Evolutionary conservation across 2,888 invertebrate species (phyloP).

Genomic region (Drosophila colorata): DNA sequence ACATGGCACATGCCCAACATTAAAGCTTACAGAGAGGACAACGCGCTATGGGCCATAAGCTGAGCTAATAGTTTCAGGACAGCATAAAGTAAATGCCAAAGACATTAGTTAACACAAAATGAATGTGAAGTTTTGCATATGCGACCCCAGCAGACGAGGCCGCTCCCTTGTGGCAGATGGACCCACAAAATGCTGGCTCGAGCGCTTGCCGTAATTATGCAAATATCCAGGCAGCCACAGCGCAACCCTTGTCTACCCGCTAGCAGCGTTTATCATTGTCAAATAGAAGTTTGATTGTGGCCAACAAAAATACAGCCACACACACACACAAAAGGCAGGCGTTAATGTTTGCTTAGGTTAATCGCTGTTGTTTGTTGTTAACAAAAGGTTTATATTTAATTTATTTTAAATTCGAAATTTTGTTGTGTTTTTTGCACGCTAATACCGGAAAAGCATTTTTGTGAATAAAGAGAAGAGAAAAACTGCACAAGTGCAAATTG

Average conservation of each 20-base stretch:
- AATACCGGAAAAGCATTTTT: constrained; percentile 30
- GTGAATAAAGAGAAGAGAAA: constrained; percentile 5
- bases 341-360: constrained; percentile 58
- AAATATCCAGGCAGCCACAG: constrained; percentile 49
- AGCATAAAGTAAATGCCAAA: constrained; percentile 47
- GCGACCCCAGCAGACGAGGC: constrained; percentile 12
- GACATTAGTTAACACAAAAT: constrained; percentile 57
- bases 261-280: constrained; percentile 53
- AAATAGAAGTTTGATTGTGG: constrained; percentile 65
- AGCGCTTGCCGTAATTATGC: constrained; percentile 63
- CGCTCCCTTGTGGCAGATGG: constrained; percentile 19
- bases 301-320: constrained; percentile 6
- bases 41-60: constrained; percentile 47
- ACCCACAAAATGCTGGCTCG: constrained; percentile 16
- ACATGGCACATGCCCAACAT: constrained; percentile 42
- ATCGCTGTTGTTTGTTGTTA: constrained; percentile 33
- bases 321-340: constrained; percentile 10
- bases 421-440: background rate
- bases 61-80: constrained; percentile 48
- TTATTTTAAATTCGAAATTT: constrained; percentile 43
- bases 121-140: constrained; percentile 56
- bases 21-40: constrained; percentile 48
- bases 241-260: constrained; percentile 46
- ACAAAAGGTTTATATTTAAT: constrained; percentile 55
- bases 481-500: constrained; percentile 19